These are phyloP conservation scores for Ormyrus nitidulus DNA, from an alignment of 2,888 invertebrate genomes.

Conservation along the genomic window DNA sequence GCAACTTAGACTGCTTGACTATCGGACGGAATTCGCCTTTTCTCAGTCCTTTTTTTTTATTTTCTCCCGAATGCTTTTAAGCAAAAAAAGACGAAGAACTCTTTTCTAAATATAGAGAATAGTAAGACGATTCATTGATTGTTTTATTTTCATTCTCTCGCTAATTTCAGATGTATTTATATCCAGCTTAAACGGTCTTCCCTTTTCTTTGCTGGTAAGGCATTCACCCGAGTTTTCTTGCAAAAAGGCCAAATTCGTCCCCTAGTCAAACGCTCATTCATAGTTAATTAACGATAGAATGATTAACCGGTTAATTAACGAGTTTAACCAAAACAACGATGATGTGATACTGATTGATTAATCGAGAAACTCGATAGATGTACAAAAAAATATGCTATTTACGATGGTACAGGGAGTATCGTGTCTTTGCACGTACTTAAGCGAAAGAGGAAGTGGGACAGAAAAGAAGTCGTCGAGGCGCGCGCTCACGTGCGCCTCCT, in stretches of 20 bases:
- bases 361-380: conserved; percentile 36
- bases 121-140: conserved; percentile 28
- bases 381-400: conserved; percentile 34
- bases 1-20: not conserved
- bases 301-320: conserved; percentile 30
- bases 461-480: conserved; percentile 30
- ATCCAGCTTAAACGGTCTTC: not conserved
- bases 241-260: conserved; percentile 17
- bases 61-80: too few relatives aligned
- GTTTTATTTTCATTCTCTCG: conserved; percentile 21
- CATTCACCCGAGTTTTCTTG: not conserved
- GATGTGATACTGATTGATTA: conserved; percentile 52
- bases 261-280: not conserved
- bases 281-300: conserved; percentile 34
- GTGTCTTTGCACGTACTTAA: conserved; percentile 25
- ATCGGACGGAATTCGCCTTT: conserved; percentile 19
- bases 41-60: not conserved
- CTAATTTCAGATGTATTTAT: not conserved
- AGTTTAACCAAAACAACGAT: conserved; percentile 53
- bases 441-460: conserved; percentile 11
- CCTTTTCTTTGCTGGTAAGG: not conserved
- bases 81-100: not conserved
- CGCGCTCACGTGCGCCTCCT: conserved; percentile 28
- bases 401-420: not conserved
- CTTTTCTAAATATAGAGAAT: conserved; percentile 20